These are phyloP conservation scores for Aplysia californica DNA, from an alignment of 1,140 invertebrate species.

Conservation along the genomic window DNA sequence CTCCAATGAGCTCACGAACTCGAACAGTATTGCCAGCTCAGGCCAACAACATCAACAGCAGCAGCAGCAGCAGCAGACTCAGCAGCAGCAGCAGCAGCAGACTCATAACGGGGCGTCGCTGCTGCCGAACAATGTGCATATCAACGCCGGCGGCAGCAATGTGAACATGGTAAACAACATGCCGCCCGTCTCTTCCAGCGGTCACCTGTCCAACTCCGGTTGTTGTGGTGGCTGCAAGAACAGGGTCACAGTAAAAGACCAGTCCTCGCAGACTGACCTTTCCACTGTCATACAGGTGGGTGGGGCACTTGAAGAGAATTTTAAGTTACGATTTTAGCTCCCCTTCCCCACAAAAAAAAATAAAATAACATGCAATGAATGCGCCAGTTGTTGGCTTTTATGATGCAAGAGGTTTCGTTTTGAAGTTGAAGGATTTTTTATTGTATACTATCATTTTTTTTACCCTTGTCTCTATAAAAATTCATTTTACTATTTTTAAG, in stretches of 20 bases:
- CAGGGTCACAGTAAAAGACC: constrained; percentile 26
- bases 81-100: not conserved
- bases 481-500: too few species aligned
- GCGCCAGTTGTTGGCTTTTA: too few species aligned
- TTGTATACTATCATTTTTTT: too few species aligned
- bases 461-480: too few species aligned
- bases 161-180: constrained; percentile 16
- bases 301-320: too few species aligned
- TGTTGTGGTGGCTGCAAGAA: constrained; percentile 27
- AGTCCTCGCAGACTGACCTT: constrained; percentile 22
- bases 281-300: constrained; percentile 26
- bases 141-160: not conserved
- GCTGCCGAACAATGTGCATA: constrained; percentile 22
- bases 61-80: not conserved
- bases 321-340: too few species aligned
- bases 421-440: too few species aligned
- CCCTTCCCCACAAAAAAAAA: too few species aligned
- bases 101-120: not conserved
- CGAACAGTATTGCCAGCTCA: not conserved
- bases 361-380: too few species aligned
- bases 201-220: not conserved
- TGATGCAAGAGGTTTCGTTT: too few species aligned
- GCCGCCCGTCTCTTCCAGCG: not conserved
- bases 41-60: not conserved
- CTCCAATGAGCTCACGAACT: not conserved